Conservation (phyloP, 2,888 invertebrate species). For the Drosophila colorata region DNA sequence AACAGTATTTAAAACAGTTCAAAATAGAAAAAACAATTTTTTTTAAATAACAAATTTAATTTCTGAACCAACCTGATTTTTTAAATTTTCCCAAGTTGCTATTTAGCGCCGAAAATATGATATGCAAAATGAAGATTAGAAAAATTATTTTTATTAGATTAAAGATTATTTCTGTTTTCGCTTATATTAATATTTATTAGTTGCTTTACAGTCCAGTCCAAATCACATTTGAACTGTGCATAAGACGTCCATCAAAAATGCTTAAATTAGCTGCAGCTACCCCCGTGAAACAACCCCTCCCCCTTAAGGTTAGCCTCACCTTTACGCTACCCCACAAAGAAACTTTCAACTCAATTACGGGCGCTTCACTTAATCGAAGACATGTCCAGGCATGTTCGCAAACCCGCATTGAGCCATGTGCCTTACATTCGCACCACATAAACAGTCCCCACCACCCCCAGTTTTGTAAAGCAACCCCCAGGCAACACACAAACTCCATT, state of each 20-base stretch:
- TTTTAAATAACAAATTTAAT: too few relatives aligned
- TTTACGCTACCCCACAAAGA: background rate
- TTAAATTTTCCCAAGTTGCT: too few relatives aligned
- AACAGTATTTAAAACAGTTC: too few relatives aligned
- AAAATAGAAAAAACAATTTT: too few relatives aligned
- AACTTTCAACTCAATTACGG: constrained; percentile 63
- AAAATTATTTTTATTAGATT: too few relatives aligned
- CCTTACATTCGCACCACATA: too few relatives aligned
- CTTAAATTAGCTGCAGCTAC: background rate
- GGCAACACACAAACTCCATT: constrained; percentile 78
- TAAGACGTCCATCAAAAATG: background rate
- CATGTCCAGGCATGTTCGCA: constrained; percentile 19
- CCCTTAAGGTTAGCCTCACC: background rate
- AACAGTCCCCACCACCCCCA: too few relatives aligned
- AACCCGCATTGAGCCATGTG: background rate
- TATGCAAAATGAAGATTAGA: too few relatives aligned
- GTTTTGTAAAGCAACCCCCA: background rate
- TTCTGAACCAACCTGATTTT: too few relatives aligned
- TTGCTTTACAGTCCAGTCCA: background rate
- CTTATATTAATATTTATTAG: too few relatives aligned
- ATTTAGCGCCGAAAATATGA: too few relatives aligned
- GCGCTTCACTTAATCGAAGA: constrained; percentile 45
- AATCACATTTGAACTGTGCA: background rate
- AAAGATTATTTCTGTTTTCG: too few relatives aligned
- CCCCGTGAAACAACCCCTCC: background rate